Evolutionary conservation across 2,888 invertebrate genomes (phyloP), one percentile per base, ranked within the genome.

Genomic region (Carpatolechia fugitivella): DNA sequence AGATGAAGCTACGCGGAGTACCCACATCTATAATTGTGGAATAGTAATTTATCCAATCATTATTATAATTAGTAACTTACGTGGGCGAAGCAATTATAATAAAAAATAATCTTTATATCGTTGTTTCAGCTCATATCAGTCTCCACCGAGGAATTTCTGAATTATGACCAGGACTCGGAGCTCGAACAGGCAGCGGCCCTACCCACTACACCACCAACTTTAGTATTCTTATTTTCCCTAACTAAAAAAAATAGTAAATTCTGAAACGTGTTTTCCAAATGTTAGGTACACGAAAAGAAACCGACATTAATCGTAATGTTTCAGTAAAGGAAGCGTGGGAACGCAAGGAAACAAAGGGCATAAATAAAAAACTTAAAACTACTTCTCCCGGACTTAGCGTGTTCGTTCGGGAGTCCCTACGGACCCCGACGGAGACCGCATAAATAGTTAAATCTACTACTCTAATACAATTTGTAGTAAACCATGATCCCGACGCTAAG

Each of bases 381-480:
- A 44, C 55, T 49, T 31, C 38, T 30, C 38, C 20, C 29, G 29
- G 52, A 49, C 24, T 53, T 53, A 53, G 49, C 53, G 53, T 56
- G 53, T 50, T 47, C 20, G 53, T 50, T 47, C 20, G 53, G 33
- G 24, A 30, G 36, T 49, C 50, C 49, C 56, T 44, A 11, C 38
- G 46, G 54, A 46, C 46, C 54, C 35, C 3, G 52, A 24, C 54
- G 54, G 40, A 46, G 69, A 71, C 74, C 72, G 79, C 76, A 85
- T 87, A 87, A 87, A 88, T 88, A 87, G 86, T 88, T 87, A 86
- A 87, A 86, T 85, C 78, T 85, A 85, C 86, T 85, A 81, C 86
- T 87, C 85, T 87, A 86, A 89, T 88, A 89, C 88, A 89, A 89
- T 89, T 89, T 89, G 88, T 89, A 89, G 88, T 89, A 88, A 89